phyloP scores from a whole-genome alignment of 1,140 invertebrate species.

The Pogonomyrmex barbatus region DNA sequence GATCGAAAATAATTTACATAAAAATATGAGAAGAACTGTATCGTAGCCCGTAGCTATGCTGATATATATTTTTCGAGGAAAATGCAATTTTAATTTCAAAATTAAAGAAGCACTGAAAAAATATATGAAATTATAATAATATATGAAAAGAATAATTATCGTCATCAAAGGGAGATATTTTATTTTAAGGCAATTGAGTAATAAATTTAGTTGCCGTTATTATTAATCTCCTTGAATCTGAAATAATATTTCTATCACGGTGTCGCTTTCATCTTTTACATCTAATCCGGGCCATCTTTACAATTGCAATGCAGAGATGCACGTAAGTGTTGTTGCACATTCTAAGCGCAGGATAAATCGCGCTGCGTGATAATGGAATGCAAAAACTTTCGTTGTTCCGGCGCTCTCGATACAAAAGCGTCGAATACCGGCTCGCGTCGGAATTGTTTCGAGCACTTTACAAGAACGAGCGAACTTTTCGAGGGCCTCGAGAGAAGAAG shows the following conservation, averaged over 20 bases:
- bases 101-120: background rate
- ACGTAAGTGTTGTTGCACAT: conserved; percentile 50
- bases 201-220: background rate
- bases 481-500: conserved; percentile 36
- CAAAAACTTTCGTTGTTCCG: conserved; percentile 57
- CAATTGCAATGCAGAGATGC: background rate
- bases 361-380: conserved; percentile 55
- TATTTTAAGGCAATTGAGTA: background rate
- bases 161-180: background rate
- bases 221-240: background rate
- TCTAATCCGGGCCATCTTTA: background rate
- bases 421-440: conserved; percentile 32
- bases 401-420: conserved; percentile 49
- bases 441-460: conserved; percentile 66
- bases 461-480: conserved; percentile 68
- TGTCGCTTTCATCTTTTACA: background rate
- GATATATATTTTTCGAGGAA: background rate
- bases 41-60: too few species aligned
- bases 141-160: background rate
- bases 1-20: background rate
- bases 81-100: conserved; percentile 18
- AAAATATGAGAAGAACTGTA: conserved; percentile 12
- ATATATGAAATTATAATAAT: background rate
- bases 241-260: background rate
- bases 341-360: conserved; percentile 45